These are phyloP conservation scores for Ooceraea biroi DNA, from an alignment of 1,140 invertebrate species.

Conservation along the genomic window DNA sequence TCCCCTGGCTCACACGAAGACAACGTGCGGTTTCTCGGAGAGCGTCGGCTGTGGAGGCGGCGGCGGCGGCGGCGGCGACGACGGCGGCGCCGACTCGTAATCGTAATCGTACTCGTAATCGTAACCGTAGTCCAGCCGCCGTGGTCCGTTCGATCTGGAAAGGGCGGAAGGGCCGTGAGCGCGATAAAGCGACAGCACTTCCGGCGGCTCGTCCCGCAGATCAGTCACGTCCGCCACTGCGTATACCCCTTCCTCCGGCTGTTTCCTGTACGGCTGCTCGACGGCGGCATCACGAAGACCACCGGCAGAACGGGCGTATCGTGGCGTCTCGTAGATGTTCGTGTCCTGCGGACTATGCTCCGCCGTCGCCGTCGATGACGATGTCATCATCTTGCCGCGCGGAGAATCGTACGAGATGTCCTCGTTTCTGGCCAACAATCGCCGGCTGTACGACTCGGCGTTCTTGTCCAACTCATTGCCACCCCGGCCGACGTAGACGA, in stretches of 20 bases:
- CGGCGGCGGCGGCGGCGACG: conserved; percentile 52
- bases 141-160: conserved; percentile 66
- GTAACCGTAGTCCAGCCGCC: conserved; percentile 73
- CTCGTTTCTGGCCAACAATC: conserved; percentile 78
- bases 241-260: conserved; percentile 79
- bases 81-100: conserved; percentile 77
- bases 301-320: conserved; percentile 73
- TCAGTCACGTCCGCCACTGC: conserved; percentile 82
- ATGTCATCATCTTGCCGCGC: conserved; percentile 49
- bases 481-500: conserved; percentile 83
- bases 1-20: conserved; percentile 84
- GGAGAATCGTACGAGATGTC: conserved; percentile 81
- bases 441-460: conserved; percentile 79
- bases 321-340: conserved; percentile 81
- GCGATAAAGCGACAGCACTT: conserved; percentile 81
- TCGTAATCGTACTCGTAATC: conserved; percentile 83
- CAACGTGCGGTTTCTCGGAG: conserved; percentile 82
- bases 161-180: conserved; percentile 71
- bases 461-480: conserved; percentile 81
- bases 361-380: not conserved
- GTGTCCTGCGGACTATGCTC: conserved; percentile 76
- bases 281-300: conserved; percentile 39
- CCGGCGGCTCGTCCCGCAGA: conserved; percentile 79
- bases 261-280: conserved; percentile 37
- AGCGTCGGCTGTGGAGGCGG: conserved; percentile 45